A percentile compares a stretch with the other conserved stretches of the same genome.
Evolutionary conservation across 2,888 invertebrate genomes (phyloP).

Genomic region (Lacanobia wlatinum): DNA sequence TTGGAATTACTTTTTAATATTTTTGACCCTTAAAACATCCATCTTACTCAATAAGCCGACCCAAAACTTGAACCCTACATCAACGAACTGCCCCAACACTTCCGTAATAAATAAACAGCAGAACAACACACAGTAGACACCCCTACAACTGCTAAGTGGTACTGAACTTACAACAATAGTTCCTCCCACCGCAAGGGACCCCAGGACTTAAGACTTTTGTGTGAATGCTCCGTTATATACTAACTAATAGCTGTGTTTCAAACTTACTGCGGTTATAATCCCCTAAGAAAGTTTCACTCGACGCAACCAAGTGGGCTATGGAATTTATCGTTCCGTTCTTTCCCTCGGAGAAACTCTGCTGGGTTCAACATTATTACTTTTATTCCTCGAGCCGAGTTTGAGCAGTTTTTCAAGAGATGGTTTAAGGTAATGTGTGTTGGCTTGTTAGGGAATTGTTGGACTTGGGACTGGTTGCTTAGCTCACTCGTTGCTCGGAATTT

Average conservation of each 20-base stretch:
- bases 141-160: conserved; percentile 47
- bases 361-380: conserved; percentile 49
- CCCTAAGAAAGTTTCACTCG: conserved; percentile 46
- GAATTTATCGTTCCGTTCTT: conserved; percentile 55
- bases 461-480: neutral
- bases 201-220: conserved; percentile 57
- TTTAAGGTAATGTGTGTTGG: conserved; percentile 37
- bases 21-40: too few species aligned
- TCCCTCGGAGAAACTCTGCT: conserved; percentile 41
- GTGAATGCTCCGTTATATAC: conserved; percentile 57
- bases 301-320: conserved; percentile 46
- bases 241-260: conserved; percentile 49
- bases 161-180: conserved; percentile 64
- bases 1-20: too few species aligned
- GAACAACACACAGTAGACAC: conserved; percentile 18
- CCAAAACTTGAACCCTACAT: neutral
- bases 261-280: conserved; percentile 62
- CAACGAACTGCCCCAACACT: conserved; percentile 14
- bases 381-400: conserved; percentile 51
- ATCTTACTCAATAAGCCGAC: conserved; percentile 1
- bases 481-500: neutral
- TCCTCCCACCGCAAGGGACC: conserved; percentile 55
- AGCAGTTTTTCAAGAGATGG: conserved; percentile 38
- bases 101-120: conserved; percentile 23
- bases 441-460: conserved; percentile 29